A percentile compares a stretch with the other conserved stretches of the same genome.
phyloP scores from a whole-genome alignment of 1,140 invertebrate genomes.

The Brachionus manjavacas region DNA sequence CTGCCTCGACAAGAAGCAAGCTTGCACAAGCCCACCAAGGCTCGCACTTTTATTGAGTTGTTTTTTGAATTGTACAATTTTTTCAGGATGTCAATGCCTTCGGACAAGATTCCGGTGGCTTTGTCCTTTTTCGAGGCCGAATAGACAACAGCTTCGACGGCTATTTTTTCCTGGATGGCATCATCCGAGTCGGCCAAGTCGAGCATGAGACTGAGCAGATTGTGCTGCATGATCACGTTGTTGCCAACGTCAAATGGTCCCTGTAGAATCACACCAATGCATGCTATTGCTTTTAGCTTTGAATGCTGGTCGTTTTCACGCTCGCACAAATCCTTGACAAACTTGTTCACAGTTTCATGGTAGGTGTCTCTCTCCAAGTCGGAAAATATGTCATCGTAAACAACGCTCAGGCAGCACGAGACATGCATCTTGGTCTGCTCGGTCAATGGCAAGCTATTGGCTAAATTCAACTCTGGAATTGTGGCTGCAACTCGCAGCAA shows the following conservation, averaged over 20 bases:
- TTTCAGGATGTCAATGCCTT: constrained; percentile 89
- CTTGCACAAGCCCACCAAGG: constrained; percentile 80
- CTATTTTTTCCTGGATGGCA: constrained; percentile 81
- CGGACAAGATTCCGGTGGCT: constrained; percentile 78
- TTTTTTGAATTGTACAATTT: constrained; percentile 83
- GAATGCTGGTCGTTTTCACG: constrained; percentile 43
- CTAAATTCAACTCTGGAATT: constrained; percentile 53
- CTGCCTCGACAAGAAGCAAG: constrained; percentile 89
- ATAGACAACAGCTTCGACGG: constrained; percentile 90
- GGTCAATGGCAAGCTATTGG: constrained; percentile 65
- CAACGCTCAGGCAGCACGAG: constrained; percentile 75
- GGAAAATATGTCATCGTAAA: constrained; percentile 90
- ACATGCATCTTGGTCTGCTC: constrained; percentile 77
- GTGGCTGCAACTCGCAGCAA: constrained; percentile 58
- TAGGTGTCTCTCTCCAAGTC: constrained; percentile 75
- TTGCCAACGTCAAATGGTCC: constrained; percentile 92
- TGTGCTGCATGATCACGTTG: constrained; percentile 79
- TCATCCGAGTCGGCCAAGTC: constrained; percentile 83
- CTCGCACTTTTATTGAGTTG: constrained; percentile 72
- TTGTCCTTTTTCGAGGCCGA: constrained; percentile 96
- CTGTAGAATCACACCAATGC: constrained; percentile 27
- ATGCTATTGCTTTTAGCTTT: constrained; percentile 32
- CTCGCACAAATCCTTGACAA: background rate
- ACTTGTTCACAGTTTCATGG: constrained; percentile 68
- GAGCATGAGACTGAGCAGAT: constrained; percentile 91